phyloP scores from a whole-genome alignment of 2,888 invertebrate species.

The Zhengitettix transpicula region DNA sequence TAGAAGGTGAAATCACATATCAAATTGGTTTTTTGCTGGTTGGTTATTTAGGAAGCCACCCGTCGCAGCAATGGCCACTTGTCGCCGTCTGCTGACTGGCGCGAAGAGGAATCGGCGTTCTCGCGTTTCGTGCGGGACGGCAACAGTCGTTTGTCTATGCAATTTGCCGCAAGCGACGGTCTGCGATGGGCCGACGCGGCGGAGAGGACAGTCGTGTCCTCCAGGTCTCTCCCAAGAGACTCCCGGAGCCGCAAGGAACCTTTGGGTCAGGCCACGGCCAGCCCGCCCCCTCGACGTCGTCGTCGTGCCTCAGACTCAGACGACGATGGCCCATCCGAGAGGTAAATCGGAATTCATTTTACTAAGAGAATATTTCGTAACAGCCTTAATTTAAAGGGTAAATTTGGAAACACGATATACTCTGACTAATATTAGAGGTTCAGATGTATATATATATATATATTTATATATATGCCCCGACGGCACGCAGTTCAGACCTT shows the following conservation, averaged over 20 bases:
- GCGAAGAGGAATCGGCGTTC: neutral
- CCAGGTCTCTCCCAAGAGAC: conserved; percentile 60
- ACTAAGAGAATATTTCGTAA: too few relatives aligned
- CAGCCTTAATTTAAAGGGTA: too few relatives aligned
- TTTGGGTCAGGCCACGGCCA: conserved; percentile 54
- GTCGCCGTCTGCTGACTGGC: conserved; percentile 17
- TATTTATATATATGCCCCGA: too few relatives aligned
- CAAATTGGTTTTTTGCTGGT: too few relatives aligned
- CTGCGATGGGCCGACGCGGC: conserved; percentile 70
- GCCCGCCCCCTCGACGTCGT: neutral
- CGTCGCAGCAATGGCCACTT: conserved; percentile 22
- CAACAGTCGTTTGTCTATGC: conserved; percentile 66
- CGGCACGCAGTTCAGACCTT: too few relatives aligned
- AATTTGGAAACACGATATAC: too few relatives aligned
- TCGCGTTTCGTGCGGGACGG: conserved; percentile 31
- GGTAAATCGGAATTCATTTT: neutral
- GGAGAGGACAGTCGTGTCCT: conserved; percentile 35
- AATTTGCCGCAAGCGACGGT: conserved; percentile 61
- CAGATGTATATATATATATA: too few relatives aligned
- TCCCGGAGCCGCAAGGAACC: conserved; percentile 59
- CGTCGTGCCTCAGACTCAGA: conserved; percentile 6
- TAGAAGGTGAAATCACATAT: too few relatives aligned
- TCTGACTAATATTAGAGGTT: too few relatives aligned
- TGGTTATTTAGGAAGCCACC: neutral
- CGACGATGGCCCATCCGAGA: conserved; percentile 5